phyloP scores from a whole-genome alignment of 2,888 invertebrate genomes.

The Acleris cristana region DNA sequence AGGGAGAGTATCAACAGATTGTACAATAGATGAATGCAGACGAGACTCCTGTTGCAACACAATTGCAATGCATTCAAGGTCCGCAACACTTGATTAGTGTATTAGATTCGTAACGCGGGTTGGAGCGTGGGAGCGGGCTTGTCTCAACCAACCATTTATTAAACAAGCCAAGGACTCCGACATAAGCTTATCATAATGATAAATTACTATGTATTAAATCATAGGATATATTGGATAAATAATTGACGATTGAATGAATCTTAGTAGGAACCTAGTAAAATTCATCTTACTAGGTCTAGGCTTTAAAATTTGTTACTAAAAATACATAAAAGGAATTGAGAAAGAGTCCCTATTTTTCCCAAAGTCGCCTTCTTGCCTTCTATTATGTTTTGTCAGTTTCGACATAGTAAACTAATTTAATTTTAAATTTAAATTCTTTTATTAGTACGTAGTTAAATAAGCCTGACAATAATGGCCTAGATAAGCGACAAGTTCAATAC shows the following conservation, averaged over 20 bases:
- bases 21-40: slow-evolving; percentile 6
- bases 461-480: too few species aligned
- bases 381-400: too few species aligned
- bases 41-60: slow-evolving; percentile 28
- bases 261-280: too few species aligned
- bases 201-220: slow-evolving; percentile 4
- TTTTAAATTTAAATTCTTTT: too few species aligned
- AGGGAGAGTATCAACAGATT: neutral
- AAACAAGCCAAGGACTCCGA: slow-evolving; percentile 61
- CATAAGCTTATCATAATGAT: slow-evolving; percentile 5
- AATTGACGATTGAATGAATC: neutral
- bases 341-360: too few species aligned
- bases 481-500: too few species aligned
- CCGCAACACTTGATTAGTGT: slow-evolving; percentile 51
- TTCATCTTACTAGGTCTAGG: too few species aligned
- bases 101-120: slow-evolving; percentile 58
- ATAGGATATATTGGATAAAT: neutral
- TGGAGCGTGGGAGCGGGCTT: slow-evolving; percentile 70
- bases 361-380: too few species aligned
- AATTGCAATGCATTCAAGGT: slow-evolving; percentile 46
- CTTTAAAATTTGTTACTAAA: too few species aligned
- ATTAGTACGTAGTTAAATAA: too few species aligned
- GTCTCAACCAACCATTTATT: slow-evolving; percentile 60
- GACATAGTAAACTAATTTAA: too few species aligned
- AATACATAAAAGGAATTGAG: too few species aligned